phyloP scores from a whole-genome alignment of 2,113 vertebrate genomes.

The Orientallactaga bullata region DNA sequence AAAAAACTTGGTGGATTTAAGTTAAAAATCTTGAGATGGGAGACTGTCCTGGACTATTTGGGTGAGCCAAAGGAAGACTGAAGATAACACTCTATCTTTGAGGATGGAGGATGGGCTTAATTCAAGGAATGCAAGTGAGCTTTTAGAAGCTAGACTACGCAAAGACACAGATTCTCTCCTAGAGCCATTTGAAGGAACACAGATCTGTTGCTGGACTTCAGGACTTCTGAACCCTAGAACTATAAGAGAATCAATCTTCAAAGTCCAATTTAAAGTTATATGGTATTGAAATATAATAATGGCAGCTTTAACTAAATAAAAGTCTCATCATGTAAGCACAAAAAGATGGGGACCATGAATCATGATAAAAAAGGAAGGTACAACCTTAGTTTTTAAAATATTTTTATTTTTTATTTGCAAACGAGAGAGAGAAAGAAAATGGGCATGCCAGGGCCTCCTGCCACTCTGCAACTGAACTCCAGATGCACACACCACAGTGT shows the following conservation, averaged over 20 bases:
- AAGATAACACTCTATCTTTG: not conserved
- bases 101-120: not conserved
- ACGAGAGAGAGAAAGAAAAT: no score
- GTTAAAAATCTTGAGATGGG: not conserved
- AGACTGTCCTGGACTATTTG: not conserved
- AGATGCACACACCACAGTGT: no score
- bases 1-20: not conserved
- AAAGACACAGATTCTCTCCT: not conserved
- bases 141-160: not conserved
- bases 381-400: no score
- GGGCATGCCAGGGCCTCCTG: no score
- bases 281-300: not conserved
- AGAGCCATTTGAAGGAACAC: not conserved
- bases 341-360: not conserved
- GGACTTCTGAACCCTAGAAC: not conserved
- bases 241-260: not conserved
- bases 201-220: not conserved
- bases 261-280: constrained; percentile 11
- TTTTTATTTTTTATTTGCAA: no score
- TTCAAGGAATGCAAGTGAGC: not conserved
- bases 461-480: no score
- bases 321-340: constrained; percentile 17
- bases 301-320: not conserved
- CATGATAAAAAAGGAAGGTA: not conserved
- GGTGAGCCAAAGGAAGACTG: not conserved